phyloP scores from a whole-genome alignment of 53 echinoderm and acorn worm genomes.

The Crossaster papposus region DNA sequence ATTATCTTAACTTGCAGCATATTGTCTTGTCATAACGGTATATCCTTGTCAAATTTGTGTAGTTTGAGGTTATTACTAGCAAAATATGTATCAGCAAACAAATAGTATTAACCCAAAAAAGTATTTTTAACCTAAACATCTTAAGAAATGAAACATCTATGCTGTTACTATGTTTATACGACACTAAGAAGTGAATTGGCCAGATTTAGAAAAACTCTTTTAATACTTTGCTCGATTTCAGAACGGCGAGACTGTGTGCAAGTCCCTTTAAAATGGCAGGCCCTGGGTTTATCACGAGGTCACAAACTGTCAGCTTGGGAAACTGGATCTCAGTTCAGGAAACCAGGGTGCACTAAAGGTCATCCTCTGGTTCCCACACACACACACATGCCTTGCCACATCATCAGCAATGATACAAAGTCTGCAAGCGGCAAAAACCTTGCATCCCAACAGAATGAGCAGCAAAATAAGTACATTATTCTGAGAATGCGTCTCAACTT shows the following conservation, averaged over 20 bases:
- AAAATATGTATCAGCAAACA: too few relatives aligned
- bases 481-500: not conserved
- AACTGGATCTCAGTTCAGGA: constrained; percentile 50
- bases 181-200: too few relatives aligned
- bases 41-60: too few relatives aligned
- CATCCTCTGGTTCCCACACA: not conserved
- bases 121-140: too few relatives aligned
- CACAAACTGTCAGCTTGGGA: constrained; percentile 33
- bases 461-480: not conserved
- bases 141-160: too few relatives aligned
- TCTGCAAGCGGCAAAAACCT: not conserved
- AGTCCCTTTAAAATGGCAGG: not conserved
- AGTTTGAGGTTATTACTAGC: too few relatives aligned
- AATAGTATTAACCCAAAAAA: too few relatives aligned
- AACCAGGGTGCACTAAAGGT: constrained; percentile 47
- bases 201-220: too few relatives aligned
- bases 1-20: too few relatives aligned
- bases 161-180: too few relatives aligned
- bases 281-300: constrained; percentile 14
- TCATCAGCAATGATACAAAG: not conserved
- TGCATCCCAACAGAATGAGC: not conserved
- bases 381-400: not conserved
- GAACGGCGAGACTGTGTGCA: not conserved
- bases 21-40: too few relatives aligned
- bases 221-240: not conserved